Percentiles rank a stretch among this genome's conserved stretches.
Evolutionary conservation across 2,797 vertebrate genomes (phyloP).

Genomic region (Onychomys torridus): DNA sequence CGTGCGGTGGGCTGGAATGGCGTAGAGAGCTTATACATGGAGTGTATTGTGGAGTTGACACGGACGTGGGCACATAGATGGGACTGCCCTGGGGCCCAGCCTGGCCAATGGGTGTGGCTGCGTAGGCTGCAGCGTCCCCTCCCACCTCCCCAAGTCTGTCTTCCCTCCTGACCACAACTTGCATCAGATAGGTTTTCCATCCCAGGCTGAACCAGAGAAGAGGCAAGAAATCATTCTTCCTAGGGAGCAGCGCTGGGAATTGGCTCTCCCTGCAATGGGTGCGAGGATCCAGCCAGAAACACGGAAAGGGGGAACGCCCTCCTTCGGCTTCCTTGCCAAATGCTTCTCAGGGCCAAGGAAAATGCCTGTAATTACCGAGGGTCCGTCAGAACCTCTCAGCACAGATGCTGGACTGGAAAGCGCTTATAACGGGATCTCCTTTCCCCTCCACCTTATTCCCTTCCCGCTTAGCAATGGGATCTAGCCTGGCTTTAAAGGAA

Average conservation of each 20-base stretch:
- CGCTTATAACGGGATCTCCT: slow-evolving; percentile 17
- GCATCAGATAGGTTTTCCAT: slow-evolving; percentile 67
- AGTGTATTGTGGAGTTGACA: not conserved
- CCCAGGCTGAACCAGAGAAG: slow-evolving; percentile 53
- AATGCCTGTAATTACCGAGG: slow-evolving; percentile 63
- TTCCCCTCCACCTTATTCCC: not conserved
- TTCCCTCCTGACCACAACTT: slow-evolving; percentile 58
- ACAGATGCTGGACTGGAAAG: slow-evolving; percentile 12
- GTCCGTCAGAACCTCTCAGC: slow-evolving; percentile 29
- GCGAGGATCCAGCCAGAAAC: slow-evolving; percentile 68
- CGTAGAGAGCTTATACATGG: not conserved
- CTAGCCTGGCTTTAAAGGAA: slow-evolving; percentile 49
- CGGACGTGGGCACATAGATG: not conserved
- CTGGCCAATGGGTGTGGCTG: not conserved
- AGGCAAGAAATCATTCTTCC: slow-evolving; percentile 71
- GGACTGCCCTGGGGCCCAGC: not conserved
- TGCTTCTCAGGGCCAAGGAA: slow-evolving; percentile 37
- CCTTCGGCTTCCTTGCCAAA: slow-evolving; percentile 24
- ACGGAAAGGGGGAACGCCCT: slow-evolving; percentile 27
- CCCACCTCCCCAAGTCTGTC: not conserved
- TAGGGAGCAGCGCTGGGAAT: slow-evolving; percentile 35
- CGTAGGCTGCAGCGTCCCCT: not conserved
- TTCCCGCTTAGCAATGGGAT: slow-evolving; percentile 12
- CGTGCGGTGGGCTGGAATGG: not conserved
- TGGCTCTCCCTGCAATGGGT: slow-evolving; percentile 49